These are phyloP conservation scores for Ramphastos sulfuratus DNA, from an alignment of 2,113 vertebrate species.

Conservation along the genomic window DNA sequence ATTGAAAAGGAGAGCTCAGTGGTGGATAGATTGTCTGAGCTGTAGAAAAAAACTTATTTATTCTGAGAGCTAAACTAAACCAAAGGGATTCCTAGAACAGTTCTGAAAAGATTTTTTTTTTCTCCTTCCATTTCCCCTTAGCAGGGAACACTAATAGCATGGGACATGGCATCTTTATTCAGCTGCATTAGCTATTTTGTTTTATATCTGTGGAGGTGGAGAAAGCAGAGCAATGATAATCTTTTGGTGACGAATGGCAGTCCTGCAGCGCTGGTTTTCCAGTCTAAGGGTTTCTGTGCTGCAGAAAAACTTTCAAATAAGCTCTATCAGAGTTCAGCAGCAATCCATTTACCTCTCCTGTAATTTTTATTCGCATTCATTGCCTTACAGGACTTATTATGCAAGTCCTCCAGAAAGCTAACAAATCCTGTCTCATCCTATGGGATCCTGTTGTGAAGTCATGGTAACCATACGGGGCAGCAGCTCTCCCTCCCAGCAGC, in stretches of 20 bases:
- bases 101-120: background rate
- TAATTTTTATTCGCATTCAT: background rate
- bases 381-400: constrained; percentile 18
- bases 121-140: background rate
- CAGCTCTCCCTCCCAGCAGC: background rate
- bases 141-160: background rate
- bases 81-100: background rate
- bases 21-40: background rate
- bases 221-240: background rate
- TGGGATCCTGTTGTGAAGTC: background rate
- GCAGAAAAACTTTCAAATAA: constrained; percentile 51
- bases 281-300: constrained; percentile 46
- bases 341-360: constrained; percentile 8
- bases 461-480: background rate
- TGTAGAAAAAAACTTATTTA: constrained; percentile 69
- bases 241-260: constrained; percentile 17
- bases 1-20: background rate
- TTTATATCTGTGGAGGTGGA: background rate
- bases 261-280: constrained; percentile 43
- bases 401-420: background rate
- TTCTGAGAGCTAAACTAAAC: constrained; percentile 41
- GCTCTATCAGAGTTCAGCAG: constrained; percentile 32
- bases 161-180: background rate
- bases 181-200: background rate
- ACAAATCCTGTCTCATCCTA: background rate